Conservation (phyloP, 2,888 invertebrate species). For the Xanthorhoe designata region DNA sequence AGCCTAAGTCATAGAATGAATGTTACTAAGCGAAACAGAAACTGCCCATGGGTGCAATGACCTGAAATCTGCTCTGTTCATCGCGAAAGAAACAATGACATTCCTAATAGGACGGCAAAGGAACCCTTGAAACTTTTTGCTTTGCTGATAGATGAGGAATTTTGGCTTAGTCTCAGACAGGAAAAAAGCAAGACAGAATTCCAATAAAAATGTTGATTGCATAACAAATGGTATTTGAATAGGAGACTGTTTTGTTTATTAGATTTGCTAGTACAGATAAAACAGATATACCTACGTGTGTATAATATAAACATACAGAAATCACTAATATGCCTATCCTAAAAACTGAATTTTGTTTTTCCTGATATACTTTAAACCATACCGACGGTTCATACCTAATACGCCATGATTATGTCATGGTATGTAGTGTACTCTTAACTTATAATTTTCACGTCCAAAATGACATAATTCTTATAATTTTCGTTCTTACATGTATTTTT, state of each 20-base stretch:
- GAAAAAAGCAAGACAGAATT: not conserved
- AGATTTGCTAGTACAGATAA: not conserved
- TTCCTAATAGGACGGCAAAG: conserved; percentile 23
- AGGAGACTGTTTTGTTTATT: not conserved
- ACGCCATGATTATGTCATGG: too few relatives aligned
- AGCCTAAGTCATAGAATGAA: not conserved
- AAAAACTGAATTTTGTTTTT: too few relatives aligned
- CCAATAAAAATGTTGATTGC: not conserved
- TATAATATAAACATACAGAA: too few relatives aligned
- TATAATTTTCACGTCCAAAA: too few relatives aligned
- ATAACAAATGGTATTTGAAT: not conserved
- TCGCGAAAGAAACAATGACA: conserved; percentile 35
- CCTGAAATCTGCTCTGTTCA: conserved; percentile 31
- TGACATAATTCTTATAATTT: too few relatives aligned
- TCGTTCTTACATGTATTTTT: too few relatives aligned
- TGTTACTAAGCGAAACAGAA: conserved; percentile 10
- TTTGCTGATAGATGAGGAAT: not conserved
- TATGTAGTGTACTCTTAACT: too few relatives aligned
- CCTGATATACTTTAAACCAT: too few relatives aligned
- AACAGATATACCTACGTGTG: too few relatives aligned
- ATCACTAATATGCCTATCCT: too few relatives aligned
- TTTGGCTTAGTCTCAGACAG: not conserved
- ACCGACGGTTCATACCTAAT: too few relatives aligned
- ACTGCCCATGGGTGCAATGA: conserved; percentile 27
- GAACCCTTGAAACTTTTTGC: conserved; percentile 9